Percentiles rank a stretch among this genome's conserved stretches.
Evolutionary conservation across 2,888 invertebrate genomes (phyloP).

Genomic region (Zhengitettix transpicula): DNA sequence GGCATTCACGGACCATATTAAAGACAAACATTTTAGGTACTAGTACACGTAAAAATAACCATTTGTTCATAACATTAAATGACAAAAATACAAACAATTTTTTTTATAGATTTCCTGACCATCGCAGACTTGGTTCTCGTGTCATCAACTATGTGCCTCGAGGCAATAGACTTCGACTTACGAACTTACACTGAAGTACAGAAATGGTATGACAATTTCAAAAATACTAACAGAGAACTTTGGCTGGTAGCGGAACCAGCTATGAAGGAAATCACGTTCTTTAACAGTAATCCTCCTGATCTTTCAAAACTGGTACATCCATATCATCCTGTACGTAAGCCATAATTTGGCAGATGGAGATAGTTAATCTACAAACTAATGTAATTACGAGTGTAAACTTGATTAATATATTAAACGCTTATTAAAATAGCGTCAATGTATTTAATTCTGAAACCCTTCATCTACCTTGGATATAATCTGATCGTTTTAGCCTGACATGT

Average conservation of each 20-base stretch:
- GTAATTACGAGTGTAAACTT: neutral
- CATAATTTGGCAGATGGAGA: neutral
- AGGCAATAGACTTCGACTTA: constrained; percentile 50
- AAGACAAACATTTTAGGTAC: too few relatives aligned
- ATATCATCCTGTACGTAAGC: constrained; percentile 40
- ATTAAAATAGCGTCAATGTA: too few relatives aligned
- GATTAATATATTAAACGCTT: neutral
- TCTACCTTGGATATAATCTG: too few relatives aligned
- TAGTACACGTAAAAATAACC: too few relatives aligned
- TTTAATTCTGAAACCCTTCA: too few relatives aligned
- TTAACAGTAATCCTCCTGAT: constrained; percentile 57
- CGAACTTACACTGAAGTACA: constrained; percentile 37
- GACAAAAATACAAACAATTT: neutral
- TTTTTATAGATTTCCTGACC: constrained; percentile 39
- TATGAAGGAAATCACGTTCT: constrained; percentile 48
- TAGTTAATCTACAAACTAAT: neutral
- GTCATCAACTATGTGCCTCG: constrained; percentile 53
- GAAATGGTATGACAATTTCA: constrained; percentile 56
- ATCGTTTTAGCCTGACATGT: too few relatives aligned
- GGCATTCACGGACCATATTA: too few relatives aligned
- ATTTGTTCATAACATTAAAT: too few relatives aligned
- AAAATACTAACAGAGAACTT: constrained; percentile 43
- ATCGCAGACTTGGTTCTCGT: constrained; percentile 60
- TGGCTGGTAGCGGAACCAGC: constrained; percentile 53
- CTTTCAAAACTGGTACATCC: constrained; percentile 52